Evolutionary conservation across 2,888 invertebrate species (phyloP).

Genomic region (Crossocerus cetratus): DNA sequence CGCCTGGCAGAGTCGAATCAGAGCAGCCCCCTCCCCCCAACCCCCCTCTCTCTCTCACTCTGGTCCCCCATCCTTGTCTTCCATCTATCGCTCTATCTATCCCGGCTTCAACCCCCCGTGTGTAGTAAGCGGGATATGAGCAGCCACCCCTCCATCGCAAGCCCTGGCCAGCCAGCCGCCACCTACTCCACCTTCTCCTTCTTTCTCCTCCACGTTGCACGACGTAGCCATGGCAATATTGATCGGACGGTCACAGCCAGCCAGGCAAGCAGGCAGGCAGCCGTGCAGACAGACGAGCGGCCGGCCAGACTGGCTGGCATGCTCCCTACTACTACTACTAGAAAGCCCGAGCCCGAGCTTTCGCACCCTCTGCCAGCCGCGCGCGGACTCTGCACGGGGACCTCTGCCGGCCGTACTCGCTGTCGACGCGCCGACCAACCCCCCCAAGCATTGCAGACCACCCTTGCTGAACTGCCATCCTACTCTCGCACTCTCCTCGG

Average conservation of each 20-base stretch:
- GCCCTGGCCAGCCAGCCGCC: conserved; percentile 27
- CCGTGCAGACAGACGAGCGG: background rate
- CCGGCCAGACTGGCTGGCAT: conserved; percentile 44
- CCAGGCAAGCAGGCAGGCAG: conserved; percentile 15
- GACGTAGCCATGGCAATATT: conserved; percentile 75
- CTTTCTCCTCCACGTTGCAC: conserved; percentile 66
- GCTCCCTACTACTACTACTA: conserved; percentile 39
- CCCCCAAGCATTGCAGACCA: too few species aligned
- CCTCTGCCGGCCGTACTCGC: background rate
- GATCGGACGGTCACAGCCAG: conserved; percentile 61
- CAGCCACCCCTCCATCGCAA: conserved; percentile 48
- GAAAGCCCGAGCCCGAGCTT: conserved; percentile 53
- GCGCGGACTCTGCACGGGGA: conserved; percentile 39
- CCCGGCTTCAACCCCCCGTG: conserved; percentile 26
- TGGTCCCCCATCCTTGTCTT: background rate
- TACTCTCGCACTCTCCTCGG: too few species aligned
- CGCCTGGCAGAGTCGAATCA: conserved; percentile 9
- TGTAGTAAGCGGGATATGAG: conserved; percentile 61
- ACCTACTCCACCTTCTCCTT: conserved; percentile 49
- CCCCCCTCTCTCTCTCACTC: conserved; percentile 3
- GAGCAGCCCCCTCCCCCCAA: conserved; percentile 52
- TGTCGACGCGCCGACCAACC: too few species aligned
- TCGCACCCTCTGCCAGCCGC: conserved; percentile 46
- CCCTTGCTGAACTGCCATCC: background rate
- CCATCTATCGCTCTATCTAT: too few species aligned